A percentile compares a stretch with the other conserved stretches of the same genome.
phyloP scores from a whole-genome alignment of 1,140 invertebrate genomes.

The Tetramorium simillimum region DNA sequence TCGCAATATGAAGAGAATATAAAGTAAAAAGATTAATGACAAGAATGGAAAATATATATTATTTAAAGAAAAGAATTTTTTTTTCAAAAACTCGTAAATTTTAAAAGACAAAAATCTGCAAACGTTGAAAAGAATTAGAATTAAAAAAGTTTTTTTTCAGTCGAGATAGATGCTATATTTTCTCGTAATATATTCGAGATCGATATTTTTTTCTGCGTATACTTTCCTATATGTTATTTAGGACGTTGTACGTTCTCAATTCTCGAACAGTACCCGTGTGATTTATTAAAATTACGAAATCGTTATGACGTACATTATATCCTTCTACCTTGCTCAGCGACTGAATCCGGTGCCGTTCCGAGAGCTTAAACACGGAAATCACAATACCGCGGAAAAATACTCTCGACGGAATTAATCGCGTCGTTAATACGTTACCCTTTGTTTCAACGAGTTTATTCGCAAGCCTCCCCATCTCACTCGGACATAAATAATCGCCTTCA shows the following conservation, averaged over 20 bases:
- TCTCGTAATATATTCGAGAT: neutral
- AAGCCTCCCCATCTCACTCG: neutral
- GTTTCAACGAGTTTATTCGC: slow-evolving; percentile 43
- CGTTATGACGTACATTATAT: neutral
- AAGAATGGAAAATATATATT: neutral
- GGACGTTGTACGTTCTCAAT: neutral
- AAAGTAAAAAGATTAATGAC: neutral
- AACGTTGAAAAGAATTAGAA: neutral
- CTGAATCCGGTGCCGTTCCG: neutral
- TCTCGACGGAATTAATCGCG: slow-evolving; percentile 23
- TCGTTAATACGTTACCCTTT: slow-evolving; percentile 36
- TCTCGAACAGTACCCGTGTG: neutral
- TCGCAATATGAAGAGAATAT: neutral
- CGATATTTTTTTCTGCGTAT: neutral
- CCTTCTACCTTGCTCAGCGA: neutral
- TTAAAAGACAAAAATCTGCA: neutral
- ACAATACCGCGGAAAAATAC: slow-evolving; percentile 30
- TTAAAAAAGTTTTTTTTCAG: neutral
- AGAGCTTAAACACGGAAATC: slow-evolving; percentile 29
- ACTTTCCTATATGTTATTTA: neutral
- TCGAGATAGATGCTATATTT: neutral
- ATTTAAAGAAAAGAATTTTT: neutral
- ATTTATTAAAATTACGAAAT: neutral
- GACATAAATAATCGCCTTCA: slow-evolving; percentile 21
- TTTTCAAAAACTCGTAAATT: neutral